Evolutionary conservation across 2,797 vertebrate species (phyloP), one percentile per base, ranked within the genome.

Genomic region (Pipistrellus pygmaeus): DNA sequence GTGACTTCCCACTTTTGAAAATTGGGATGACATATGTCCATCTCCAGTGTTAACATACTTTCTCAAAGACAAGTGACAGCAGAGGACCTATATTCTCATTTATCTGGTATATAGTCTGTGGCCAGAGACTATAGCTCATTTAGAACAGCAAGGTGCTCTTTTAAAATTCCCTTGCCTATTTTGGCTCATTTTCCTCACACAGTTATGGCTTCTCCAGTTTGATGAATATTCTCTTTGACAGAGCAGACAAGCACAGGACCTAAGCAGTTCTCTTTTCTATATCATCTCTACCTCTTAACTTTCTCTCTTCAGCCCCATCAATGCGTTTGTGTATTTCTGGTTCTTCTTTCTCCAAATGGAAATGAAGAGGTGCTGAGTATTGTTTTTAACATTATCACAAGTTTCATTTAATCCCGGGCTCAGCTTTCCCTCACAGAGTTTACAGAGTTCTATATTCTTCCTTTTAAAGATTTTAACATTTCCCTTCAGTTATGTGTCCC

Each of bases 211-310:
- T 93, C 96, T 96, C 71, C 86, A 91, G 80, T 84, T 76, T 95
- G 91, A 91, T 94, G 88, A 97, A 66, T 76, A 95, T 95, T 91
- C 53, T 90, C 57, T 27, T 72, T 95, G 94, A 95, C 91, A 95
- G 92, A 95, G 35, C 71, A 93, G 83, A 81, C 53, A 88, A 84
- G 92, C 57, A 25, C 72, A 85, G 46, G 30, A 68, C 17, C 78
- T 48, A 66, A 85, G 41, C 51, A 1, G 27, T 71, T 85, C 78
- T 88, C 69, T 60, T 93, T 76, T 92, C 80, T 35, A 6, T 69
- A 64, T 41, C 60, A 64, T 80, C 57, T 90, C 46, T 46, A 32
- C 35, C 64, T 35, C 66, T 57, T 57, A 51, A n/a, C 60, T 62
- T 84, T 80, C 14, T 21, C 15, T 35, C 8, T 60, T 88, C 30